Evolutionary conservation across 2,888 invertebrate species (phyloP), one percentile per base, ranked within the genome.

Genomic region (Exocentrus adspersus): DNA sequence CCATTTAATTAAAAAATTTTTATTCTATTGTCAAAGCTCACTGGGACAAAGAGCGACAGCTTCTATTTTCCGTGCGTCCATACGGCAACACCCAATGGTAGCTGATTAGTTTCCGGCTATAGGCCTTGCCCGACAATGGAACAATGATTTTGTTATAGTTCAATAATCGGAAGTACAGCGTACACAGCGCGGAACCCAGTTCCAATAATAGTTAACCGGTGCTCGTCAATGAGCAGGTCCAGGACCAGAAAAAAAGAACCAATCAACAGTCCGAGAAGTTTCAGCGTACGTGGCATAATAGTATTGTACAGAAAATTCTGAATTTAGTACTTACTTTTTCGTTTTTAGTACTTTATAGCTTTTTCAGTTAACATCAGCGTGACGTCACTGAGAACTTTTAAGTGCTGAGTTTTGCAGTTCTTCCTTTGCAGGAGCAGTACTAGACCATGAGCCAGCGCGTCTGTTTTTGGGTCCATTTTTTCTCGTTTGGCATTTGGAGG

Each of bases 31-130:
- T 54, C 43, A 19, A 21, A 21, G 41, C n/a, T 12, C 24, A 21
- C 41, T 53, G 41, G 24, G 41, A 41, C 41, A 53, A 14, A 43
- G 54, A 54, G 46, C 43, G 37, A n/a, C 54, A 24, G 43, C 54
- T 19, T 54, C 42, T 53, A 54, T 54, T 43, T 14, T 43, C 32
- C 42, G 56, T 24, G 12, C 9, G 14, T 46, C 56, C 42, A 30
- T 57, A 32, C 46, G 32, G 19, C 30, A 9, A 32, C 17, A 54
- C 60, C 62, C 64, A 66, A 69, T 69, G 53, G 62, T 64, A 64
- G 60, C 64, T 78, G 78, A 79, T 79, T 79, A 79, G 78, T 76
- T 79, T 79, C 78, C 78, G 78, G 64, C 68, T 69, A 69, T 37
- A 14, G 37, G 75, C 72, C 72, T 72, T 71, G 71, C 63, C 66